Evolutionary conservation across 2,113 vertebrate species (phyloP).

Genomic region (Caretta caretta): DNA sequence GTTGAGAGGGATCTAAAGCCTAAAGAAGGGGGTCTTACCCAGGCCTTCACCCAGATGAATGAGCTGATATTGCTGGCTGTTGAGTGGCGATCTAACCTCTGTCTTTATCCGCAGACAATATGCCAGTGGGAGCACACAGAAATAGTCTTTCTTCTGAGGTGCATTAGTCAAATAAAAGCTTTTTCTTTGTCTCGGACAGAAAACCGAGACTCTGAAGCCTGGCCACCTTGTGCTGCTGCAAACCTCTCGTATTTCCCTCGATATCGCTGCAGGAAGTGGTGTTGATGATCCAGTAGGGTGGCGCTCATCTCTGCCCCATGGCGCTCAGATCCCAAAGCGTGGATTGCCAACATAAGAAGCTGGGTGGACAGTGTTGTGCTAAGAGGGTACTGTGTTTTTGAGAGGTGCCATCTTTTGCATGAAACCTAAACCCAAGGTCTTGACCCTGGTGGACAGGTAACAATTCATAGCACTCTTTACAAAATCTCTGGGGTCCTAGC

Average conservation of each 20-base stretch:
- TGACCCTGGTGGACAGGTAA: neutral
- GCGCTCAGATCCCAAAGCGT: neutral
- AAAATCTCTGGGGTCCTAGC: neutral
- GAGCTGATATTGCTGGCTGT: conserved; percentile 58
- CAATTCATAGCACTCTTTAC: neutral
- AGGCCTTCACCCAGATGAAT: conserved; percentile 60
- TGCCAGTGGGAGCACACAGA: conserved; percentile 65
- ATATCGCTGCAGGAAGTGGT: neutral
- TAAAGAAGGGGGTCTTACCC: conserved; percentile 56
- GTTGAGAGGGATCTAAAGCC: conserved; percentile 74
- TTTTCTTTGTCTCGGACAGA: conserved; percentile 29
- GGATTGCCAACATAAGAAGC: neutral
- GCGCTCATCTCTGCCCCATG: neutral
- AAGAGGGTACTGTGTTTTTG: neutral
- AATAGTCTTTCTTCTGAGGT: conserved; percentile 40
- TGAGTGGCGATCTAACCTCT: conserved; percentile 55
- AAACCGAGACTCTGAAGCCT: conserved; percentile 36
- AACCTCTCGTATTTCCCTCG: accelerated
- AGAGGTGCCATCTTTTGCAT: neutral
- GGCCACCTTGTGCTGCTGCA: conserved; percentile 7
- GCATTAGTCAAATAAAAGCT: conserved; percentile 56
- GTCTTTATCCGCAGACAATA: conserved; percentile 61
- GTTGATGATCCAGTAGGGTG: neutral
- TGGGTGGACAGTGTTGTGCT: neutral
- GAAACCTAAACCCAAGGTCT: neutral